phyloP scores from a whole-genome alignment of 2,113 vertebrate genomes.

The Mus spicilegus region DNA sequence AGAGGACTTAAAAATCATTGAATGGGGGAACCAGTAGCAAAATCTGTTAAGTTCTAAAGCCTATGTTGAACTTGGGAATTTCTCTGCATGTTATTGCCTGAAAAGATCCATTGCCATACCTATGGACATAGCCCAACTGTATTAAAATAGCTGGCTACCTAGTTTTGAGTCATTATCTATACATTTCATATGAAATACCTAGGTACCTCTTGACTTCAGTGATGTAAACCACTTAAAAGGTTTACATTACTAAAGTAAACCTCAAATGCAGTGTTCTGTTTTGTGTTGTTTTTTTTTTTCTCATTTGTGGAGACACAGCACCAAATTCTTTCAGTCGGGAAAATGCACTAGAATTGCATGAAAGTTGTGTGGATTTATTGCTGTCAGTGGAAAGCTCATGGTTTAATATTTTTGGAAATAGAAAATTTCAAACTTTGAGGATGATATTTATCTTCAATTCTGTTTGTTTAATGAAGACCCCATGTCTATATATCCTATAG shows the following conservation, averaged over 20 bases:
- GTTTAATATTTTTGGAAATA: neutral
- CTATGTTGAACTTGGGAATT: constrained; percentile 25
- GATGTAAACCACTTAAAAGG: constrained; percentile 4
- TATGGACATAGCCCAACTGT: neutral
- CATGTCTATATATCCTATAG: neutral
- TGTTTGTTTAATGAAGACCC: neutral
- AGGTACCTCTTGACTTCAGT: neutral
- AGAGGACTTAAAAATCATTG: neutral
- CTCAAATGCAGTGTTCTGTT: neutral
- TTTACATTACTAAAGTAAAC: too few species aligned
- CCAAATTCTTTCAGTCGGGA: neutral
- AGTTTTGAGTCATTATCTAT: neutral
- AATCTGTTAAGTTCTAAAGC: neutral
- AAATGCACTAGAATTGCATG: neutral
- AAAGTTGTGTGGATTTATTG: neutral
- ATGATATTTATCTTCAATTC: neutral
- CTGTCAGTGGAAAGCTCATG: neutral
- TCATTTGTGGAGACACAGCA: neutral
- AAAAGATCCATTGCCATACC: neutral
- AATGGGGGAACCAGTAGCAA: neutral
- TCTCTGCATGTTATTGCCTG: neutral
- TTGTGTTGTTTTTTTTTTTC: constrained; percentile 5
- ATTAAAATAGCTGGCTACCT: neutral
- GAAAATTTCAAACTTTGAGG: constrained; percentile 5
- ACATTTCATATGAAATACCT: neutral